Evolutionary conservation across 1,140 invertebrate species (phyloP).

Genomic region (Sinella curviseta): DNA sequence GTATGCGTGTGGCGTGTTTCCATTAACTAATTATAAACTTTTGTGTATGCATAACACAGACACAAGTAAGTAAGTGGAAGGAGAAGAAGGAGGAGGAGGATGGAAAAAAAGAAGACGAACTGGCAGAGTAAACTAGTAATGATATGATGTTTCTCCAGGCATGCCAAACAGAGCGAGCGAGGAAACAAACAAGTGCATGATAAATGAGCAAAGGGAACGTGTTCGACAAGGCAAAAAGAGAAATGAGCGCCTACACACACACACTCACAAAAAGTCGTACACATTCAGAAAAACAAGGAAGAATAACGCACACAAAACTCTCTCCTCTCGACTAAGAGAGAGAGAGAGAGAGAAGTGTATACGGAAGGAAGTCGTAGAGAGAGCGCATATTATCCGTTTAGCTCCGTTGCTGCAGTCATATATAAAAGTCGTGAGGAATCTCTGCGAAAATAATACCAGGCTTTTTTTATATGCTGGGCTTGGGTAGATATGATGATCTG

Average conservation of each 20-base stretch:
- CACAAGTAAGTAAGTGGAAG: no score
- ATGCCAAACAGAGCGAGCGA: not conserved
- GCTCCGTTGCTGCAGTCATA: not conserved
- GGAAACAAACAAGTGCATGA: conserved; percentile 21
- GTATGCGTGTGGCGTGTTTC: not conserved
- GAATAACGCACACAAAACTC: not conserved
- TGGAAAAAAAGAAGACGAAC: not conserved
- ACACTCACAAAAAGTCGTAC: not conserved
- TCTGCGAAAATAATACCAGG: not conserved
- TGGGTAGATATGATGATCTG: not conserved
- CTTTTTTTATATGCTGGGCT: not conserved
- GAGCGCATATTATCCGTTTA: not conserved
- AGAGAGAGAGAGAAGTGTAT: not conserved
- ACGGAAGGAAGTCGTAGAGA: not conserved
- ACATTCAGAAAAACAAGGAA: not conserved
- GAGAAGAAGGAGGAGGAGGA: no score
- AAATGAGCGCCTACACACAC: not conserved
- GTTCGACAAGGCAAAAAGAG: not conserved
- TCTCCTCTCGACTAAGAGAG: not conserved
- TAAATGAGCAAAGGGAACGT: not conserved
- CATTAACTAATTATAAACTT: not conserved
- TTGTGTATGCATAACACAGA: not conserved
- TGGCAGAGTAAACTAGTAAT: not conserved
- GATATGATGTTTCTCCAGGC: not conserved
- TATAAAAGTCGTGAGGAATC: not conserved